Evolutionary conservation across 2,888 invertebrate species (phyloP).

Genomic region (Epiblema foenella): DNA sequence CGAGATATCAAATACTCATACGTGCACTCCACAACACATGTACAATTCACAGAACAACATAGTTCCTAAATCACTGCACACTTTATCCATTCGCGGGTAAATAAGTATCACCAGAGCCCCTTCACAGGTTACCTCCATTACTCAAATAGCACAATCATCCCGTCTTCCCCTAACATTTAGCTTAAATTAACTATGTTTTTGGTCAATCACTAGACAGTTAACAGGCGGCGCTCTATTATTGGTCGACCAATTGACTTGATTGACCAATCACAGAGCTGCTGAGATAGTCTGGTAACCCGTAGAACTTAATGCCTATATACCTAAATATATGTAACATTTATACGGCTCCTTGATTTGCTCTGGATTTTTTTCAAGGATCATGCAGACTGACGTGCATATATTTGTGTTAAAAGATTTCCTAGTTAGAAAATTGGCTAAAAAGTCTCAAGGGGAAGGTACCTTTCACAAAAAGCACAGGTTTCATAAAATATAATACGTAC

Average conservation of each 20-base stretch:
- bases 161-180: conserved; percentile 63
- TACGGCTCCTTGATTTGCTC: conserved; percentile 26
- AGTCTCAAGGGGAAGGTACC: conserved; percentile 40
- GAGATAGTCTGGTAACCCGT: conserved; percentile 16
- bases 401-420: conserved; percentile 38
- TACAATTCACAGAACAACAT: conserved; percentile 32
- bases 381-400: conserved; percentile 40
- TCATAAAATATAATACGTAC: conserved; percentile 42
- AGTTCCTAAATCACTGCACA: conserved; percentile 22
- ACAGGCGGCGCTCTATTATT: conserved; percentile 33
- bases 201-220: conserved; percentile 23
- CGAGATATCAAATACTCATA: background rate
- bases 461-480: conserved; percentile 43
- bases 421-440: conserved; percentile 36
- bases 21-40: conserved; percentile 28
- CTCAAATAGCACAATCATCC: conserved; percentile 75
- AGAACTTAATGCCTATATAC: conserved; percentile 35
- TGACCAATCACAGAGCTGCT: conserved; percentile 34
- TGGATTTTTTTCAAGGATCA: conserved; percentile 29
- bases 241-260: conserved; percentile 17
- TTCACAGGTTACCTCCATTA: conserved; percentile 68
- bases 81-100: conserved; percentile 2
- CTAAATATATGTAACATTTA: conserved; percentile 35
- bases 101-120: conserved; percentile 51
- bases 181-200: conserved; percentile 40